These are phyloP conservation scores for Dysidea cf. avara DNA, from an alignment of 37 sponge, comb jelly and placozoan genomes.

Conservation along the genomic window DNA sequence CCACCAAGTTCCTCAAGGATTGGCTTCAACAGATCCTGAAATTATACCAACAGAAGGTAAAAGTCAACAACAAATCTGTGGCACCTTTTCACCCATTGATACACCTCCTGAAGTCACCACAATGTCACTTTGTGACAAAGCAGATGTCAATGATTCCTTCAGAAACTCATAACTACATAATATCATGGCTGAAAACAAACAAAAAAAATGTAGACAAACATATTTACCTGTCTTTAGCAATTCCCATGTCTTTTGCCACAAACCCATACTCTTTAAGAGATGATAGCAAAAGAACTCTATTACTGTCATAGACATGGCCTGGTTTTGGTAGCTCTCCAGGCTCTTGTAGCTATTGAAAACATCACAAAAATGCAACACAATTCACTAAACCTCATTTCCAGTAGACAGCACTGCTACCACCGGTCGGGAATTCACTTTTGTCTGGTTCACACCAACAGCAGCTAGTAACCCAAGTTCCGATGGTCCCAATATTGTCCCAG, in stretches of 20 bases:
- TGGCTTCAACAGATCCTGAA: constrained; percentile 84
- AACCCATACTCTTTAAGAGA: constrained; percentile 56
- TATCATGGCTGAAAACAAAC: not conserved
- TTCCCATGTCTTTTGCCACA: constrained; percentile 60
- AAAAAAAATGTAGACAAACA: not conserved
- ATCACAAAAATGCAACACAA: no score
- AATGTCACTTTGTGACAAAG: constrained; percentile 69
- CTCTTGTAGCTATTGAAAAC: constrained; percentile 43
- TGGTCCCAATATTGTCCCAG: constrained; percentile 69
- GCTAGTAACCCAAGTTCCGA: constrained; percentile 88
- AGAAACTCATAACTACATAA: constrained; percentile 53
- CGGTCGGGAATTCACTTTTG: constrained; percentile 56
- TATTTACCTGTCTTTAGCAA: constrained; percentile 72
- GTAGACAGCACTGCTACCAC: constrained; percentile 85
- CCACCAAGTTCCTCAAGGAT: constrained; percentile 76
- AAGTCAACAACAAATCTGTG: not conserved
- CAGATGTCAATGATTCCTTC: constrained; percentile 22
- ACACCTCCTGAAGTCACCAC: constrained; percentile 94
- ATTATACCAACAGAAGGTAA: not conserved
- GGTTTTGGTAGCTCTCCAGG: constrained; percentile 51
- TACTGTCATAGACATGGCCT: constrained; percentile 87
- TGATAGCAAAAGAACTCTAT: constrained; percentile 66
- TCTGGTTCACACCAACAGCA: constrained; percentile 65
- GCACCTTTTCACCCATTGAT: constrained; percentile 97
- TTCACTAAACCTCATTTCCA: constrained; percentile 84